Conservation (phyloP, 2,113 vertebrate species). For the Puffinus mauretanicus region DNA sequence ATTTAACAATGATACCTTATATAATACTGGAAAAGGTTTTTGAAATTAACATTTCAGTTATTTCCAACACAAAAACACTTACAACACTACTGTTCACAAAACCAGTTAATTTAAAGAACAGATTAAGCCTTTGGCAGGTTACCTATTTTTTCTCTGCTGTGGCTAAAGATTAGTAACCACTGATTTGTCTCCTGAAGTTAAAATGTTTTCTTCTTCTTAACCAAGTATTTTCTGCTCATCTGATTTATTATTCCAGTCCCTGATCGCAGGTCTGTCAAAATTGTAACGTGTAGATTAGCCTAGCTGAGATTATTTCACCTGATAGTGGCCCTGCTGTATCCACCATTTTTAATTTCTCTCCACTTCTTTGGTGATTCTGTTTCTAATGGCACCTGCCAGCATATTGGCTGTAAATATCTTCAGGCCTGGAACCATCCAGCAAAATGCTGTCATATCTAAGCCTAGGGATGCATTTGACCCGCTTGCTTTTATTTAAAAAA, state of each 20-base stretch:
- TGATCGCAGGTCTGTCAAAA: background rate
- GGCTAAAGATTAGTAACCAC: background rate
- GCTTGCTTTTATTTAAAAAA: background rate
- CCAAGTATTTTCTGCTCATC: background rate
- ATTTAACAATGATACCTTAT: background rate
- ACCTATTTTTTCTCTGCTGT: background rate
- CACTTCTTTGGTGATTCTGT: background rate
- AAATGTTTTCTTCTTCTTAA: background rate
- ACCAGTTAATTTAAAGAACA: background rate
- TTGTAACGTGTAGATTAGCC: background rate
- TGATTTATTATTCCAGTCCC: background rate
- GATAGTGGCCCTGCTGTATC: background rate
- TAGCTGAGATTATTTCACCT: background rate
- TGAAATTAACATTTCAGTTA: background rate
- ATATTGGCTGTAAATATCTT: background rate
- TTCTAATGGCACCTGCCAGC: background rate
- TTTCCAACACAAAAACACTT: background rate
- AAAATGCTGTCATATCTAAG: background rate
- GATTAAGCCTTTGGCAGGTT: background rate
- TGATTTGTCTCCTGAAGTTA: background rate
- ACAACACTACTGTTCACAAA: background rate
- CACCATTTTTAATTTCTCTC: background rate
- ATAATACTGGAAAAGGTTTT: background rate
- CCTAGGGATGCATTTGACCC: background rate
- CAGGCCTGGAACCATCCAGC: background rate